Conservation (phyloP, 2,113 vertebrate genomes). For the Gymnogyps californianus region DNA sequence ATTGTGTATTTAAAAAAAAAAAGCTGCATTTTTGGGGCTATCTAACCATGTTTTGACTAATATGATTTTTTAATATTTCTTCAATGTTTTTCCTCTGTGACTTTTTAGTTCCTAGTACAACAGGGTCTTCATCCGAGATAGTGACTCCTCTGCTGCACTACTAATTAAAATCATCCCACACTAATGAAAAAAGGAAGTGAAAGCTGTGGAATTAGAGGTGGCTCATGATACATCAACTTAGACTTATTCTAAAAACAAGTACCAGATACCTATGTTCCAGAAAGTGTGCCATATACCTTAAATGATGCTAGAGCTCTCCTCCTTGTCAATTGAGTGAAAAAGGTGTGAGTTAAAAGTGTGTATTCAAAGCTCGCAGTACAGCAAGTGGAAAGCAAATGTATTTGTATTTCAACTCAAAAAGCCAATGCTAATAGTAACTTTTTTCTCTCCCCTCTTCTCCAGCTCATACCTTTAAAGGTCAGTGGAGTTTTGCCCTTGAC, state of each 20-base stretch:
- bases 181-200: neutral
- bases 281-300: no score
- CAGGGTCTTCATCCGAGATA: neutral
- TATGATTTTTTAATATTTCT: neutral
- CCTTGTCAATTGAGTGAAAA: neutral
- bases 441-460: neutral
- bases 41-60: neutral
- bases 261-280: neutral
- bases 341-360: neutral
- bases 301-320: neutral
- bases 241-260: neutral
- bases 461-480: neutral
- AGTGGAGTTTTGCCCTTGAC: neutral
- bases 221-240: neutral
- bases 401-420: neutral
- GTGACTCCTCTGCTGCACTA: neutral
- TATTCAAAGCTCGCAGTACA: neutral
- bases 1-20: neutral
- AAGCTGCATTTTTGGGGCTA: neutral
- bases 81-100: neutral
- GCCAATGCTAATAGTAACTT: neutral
- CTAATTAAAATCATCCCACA: neutral
- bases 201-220: neutral
- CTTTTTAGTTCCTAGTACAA: neutral
- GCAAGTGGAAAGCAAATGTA: neutral